Evolutionary conservation across 2,888 invertebrate genomes (phyloP), one percentile per base, ranked within the genome.

Genomic region (Hydriomena furcata): DNA sequence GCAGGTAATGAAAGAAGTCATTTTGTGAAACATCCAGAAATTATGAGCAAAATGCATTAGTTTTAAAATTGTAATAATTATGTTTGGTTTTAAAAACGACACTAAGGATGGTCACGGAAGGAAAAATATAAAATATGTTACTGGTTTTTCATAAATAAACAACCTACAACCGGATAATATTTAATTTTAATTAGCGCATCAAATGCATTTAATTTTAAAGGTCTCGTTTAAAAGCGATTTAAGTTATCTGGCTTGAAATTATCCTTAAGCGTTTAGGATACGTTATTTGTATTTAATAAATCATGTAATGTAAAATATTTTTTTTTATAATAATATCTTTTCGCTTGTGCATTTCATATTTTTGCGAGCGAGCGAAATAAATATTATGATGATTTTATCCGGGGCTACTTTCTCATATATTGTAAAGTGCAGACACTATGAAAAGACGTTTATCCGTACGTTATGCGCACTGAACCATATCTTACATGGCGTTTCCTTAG

Each of bases 381-480:
- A 17, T 11, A 3, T 23, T 1, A 10, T 6, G 20, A 10, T 34
- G 27, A n/a, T 28, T 10, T 4, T n/a, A 27, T 17, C 17, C 13
- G 17, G 31, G 28, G 50, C 36, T 49, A 36, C 37, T 51, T 52
- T 52, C 30, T 38, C 23, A 49, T 38, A 42, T 42, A 50, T 36
- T 32, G 48, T 51, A 41, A 46, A 40, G 46, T 48, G 44, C 10
- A 52, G 45, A 52, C 40, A 47, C 30, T 44, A 47, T 50, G 44
- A 54, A 48, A 50, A 54, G 56, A 47, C 52, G 46, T 58, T 59
- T 63, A 46, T 53, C 63, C 61, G 76, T 70, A 76, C 83, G 84
- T 88, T 86, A 79, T 63, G 75, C 65, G 74, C 87, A 75, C 79
- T 82, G 80, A 84, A 88, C 81, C 90, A 82, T 85, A 82, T 76